Conservation (phyloP, 2,888 invertebrate genomes). For the Melipona beecheii region DNA sequence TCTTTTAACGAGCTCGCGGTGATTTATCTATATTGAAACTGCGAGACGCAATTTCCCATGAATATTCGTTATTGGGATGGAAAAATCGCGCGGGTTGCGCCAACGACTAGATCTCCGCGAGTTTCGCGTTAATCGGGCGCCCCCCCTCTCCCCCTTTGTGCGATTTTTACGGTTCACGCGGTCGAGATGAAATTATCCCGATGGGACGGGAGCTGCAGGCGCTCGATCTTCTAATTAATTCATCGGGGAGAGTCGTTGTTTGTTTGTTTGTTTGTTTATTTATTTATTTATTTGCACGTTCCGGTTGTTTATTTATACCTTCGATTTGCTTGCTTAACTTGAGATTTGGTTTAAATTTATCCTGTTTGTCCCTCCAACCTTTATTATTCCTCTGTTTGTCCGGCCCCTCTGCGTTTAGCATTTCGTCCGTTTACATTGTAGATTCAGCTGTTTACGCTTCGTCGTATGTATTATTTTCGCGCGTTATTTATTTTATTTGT, state of each 20-base stretch:
- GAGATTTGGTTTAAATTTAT: background rate
- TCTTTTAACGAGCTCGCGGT: slow-evolving; percentile 5
- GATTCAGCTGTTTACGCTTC: background rate
- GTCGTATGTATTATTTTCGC: background rate
- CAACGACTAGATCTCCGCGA: background rate
- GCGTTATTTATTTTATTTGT: background rate
- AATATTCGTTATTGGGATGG: background rate
- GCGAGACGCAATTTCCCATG: background rate
- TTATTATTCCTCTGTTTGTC: background rate
- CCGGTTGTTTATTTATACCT: background rate
- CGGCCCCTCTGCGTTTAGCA: too few relatives aligned
- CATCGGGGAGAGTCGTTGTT: background rate
- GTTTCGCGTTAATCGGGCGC: background rate
- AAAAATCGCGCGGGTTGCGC: background rate
- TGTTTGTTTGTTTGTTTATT: background rate
- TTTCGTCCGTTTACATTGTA: background rate
- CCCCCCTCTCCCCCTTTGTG: background rate
- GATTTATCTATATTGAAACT: slow-evolving; percentile 12
- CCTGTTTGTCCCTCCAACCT: too few relatives aligned
- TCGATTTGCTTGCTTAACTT: background rate
- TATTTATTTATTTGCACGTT: background rate
- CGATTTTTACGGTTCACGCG: background rate
- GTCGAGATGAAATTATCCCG: background rate
- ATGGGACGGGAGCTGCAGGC: background rate
- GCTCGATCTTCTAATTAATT: background rate